Conservation (phyloP, 2,797 vertebrate genomes). For the Hydrocynus forskahlii region DNA sequence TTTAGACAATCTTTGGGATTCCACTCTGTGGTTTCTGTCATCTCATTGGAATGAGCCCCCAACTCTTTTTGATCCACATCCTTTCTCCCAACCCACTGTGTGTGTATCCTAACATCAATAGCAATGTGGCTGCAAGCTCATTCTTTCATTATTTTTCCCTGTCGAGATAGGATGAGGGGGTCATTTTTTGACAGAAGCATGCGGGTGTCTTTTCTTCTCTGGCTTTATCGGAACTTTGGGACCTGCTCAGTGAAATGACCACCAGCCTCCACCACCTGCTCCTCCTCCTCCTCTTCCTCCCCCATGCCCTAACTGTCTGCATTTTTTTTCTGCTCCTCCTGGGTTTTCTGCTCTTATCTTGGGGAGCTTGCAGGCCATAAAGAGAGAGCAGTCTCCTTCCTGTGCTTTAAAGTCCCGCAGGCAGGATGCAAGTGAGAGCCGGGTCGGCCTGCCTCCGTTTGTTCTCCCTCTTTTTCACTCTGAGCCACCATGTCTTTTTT, state of each 20-base stretch:
- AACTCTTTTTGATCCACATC: slow-evolving; percentile 80
- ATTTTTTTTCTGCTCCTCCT: slow-evolving; percentile 52
- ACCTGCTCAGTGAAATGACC: slow-evolving; percentile 72
- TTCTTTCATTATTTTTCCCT: slow-evolving; percentile 83
- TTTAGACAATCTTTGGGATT: slow-evolving; percentile 69
- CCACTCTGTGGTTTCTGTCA: slow-evolving; percentile 68
- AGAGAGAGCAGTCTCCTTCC: slow-evolving; percentile 65
- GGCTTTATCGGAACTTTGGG: slow-evolving; percentile 73
- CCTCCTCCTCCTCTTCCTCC: slow-evolving; percentile 1
- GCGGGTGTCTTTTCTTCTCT: slow-evolving; percentile 69
- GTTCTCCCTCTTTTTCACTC: slow-evolving; percentile 30
- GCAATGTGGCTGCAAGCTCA: slow-evolving; percentile 77
- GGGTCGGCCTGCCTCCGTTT: slow-evolving; percentile 57
- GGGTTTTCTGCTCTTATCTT: slow-evolving; percentile 63
- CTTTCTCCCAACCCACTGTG: slow-evolving; percentile 70
- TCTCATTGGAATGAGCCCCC: slow-evolving; percentile 76
- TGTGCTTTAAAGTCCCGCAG: slow-evolving; percentile 57
- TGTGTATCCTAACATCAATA: slow-evolving; percentile 81
- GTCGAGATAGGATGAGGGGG: slow-evolving; percentile 68
- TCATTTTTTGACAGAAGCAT: slow-evolving; percentile 41
- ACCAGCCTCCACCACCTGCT: slow-evolving; percentile 42
- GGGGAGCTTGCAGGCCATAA: slow-evolving; percentile 61
- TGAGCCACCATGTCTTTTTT: slow-evolving; percentile 6
- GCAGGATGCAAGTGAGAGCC: slow-evolving; percentile 66
- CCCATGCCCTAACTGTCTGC: slow-evolving; percentile 14